These are phyloP conservation scores for Eptesicus fuscus DNA, from an alignment of 2,113 vertebrate species.

Conservation along the genomic window DNA sequence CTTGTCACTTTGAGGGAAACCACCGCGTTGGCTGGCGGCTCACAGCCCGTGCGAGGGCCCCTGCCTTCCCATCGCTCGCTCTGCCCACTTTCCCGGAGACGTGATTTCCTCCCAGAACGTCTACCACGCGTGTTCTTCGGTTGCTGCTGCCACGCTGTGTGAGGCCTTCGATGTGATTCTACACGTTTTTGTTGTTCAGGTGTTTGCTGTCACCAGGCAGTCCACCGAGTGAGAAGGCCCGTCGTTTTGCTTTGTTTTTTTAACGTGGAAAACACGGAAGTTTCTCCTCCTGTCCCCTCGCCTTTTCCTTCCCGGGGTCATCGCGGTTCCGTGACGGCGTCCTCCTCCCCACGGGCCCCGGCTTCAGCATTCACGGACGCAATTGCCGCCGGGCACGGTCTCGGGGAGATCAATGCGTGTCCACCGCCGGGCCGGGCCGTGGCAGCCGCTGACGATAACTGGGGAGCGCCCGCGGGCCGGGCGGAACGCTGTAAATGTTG, in stretches of 20 bases:
- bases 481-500: rapidly evolving
- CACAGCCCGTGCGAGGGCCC: no score
- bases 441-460: rapidly evolving
- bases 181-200: background rate
- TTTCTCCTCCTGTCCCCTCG: rapidly evolving
- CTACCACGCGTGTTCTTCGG: background rate
- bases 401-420: background rate
- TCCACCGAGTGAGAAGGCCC: background rate
- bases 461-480: rapidly evolving
- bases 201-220: background rate
- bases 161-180: background rate
- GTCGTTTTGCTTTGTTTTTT: background rate
- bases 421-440: rapidly evolving
- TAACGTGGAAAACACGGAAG: background rate
- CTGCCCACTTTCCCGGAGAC: background rate
- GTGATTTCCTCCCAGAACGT: background rate
- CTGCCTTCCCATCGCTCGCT: background rate
- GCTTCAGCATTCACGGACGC: rapidly evolving
- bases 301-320: rapidly evolving
- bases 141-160: no score
- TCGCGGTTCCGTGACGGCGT: rapidly evolving
- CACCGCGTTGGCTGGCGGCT: no score
- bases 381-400: background rate
- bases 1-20: background rate
- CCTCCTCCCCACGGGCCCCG: rapidly evolving